Conservation (phyloP, 64 coral and sea anemone species). For the Montipora efflorescens region DNA sequence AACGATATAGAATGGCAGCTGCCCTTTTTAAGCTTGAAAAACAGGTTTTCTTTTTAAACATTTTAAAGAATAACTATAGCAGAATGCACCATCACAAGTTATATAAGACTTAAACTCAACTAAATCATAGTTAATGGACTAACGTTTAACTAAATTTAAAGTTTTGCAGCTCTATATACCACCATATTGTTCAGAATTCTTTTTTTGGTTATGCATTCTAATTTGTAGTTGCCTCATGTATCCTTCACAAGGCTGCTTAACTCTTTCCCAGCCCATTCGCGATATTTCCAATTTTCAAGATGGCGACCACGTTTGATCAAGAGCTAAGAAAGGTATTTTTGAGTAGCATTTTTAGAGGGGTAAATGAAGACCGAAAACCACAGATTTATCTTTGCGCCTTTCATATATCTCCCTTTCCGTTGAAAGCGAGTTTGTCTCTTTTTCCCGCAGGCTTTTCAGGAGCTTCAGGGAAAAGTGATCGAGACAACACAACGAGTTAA, state of each 20-base stretch:
- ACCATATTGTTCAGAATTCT: neutral
- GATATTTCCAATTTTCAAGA: conserved; percentile 36
- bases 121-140: no score
- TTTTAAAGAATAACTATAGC: neutral
- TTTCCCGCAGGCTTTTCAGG: conserved; percentile 76
- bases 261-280: no score
- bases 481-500: conserved; percentile 91
- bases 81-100: neutral
- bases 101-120: neutral
- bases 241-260: no score
- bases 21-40: neutral
- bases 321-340: conserved; percentile 81
- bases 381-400: no score
- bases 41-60: neutral
- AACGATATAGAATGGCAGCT: neutral
- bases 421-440: neutral
- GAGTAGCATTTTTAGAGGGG: neutral
- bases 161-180: neutral
- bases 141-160: no score
- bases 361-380: neutral
- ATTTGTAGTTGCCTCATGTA: no score
- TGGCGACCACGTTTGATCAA: conserved; percentile 90
- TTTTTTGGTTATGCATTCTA: neutral
- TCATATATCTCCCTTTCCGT: neutral
- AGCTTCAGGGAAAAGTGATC: conserved; percentile 93